phyloP scores from a whole-genome alignment of 2,888 invertebrate species.

The Bursaphelenchus okinawaensis region DNA sequence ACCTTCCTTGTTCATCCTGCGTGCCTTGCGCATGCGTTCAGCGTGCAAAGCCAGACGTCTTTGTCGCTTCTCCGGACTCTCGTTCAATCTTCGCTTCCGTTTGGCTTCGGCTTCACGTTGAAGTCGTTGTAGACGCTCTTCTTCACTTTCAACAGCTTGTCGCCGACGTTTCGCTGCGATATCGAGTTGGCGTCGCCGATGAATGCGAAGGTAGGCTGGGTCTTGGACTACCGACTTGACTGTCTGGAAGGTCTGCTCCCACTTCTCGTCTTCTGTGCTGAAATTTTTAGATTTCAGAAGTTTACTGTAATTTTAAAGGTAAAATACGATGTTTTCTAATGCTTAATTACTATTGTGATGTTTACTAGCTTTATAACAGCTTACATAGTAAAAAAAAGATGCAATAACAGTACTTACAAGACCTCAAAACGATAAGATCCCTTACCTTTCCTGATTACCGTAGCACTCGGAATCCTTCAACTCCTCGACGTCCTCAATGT shows the following conservation, averaged over 20 bases:
- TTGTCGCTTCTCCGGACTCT: slow-evolving; percentile 22
- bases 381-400: no score
- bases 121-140: slow-evolving; percentile 17
- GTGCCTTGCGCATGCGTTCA: slow-evolving; percentile 18
- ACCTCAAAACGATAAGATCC: no score
- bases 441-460: no score
- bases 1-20: neutral
- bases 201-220: neutral
- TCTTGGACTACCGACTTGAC: neutral
- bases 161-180: slow-evolving; percentile 17
- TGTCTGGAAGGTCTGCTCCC: neutral
- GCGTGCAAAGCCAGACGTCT: slow-evolving; percentile 15
- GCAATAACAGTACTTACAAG: no score
- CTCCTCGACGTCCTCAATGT: no score
- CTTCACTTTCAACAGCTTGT: slow-evolving; percentile 21
- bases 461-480: no score
- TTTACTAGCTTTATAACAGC: no score
- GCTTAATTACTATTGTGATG: no score
- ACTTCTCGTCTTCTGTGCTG: neutral
- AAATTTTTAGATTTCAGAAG: no score
- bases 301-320: no score
- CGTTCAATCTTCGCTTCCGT: slow-evolving; percentile 19
- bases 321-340: no score
- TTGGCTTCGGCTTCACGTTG: slow-evolving; percentile 27
- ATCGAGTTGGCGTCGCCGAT: slow-evolving; percentile 14